A percentile compares a stretch with the other conserved stretches of the same genome.
Conservation (phyloP, 2,113 vertebrate genomes). For the Amblyopsis rosae region DNA sequence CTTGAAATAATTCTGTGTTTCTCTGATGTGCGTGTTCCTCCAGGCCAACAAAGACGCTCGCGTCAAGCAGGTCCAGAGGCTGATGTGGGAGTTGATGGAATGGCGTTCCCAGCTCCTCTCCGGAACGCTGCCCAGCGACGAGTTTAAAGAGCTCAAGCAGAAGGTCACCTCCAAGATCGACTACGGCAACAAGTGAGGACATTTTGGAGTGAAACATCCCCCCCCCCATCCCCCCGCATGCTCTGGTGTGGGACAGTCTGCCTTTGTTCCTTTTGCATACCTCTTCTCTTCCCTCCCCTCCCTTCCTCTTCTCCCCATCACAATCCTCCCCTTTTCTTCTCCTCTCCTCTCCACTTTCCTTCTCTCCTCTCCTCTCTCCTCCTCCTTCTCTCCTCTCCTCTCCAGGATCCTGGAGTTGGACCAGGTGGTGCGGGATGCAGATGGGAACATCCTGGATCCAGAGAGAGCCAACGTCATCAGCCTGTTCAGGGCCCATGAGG, state of each 20-base stretch:
- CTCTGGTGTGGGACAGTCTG: background rate
- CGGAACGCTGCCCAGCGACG: constrained; percentile 92
- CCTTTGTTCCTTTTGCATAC: background rate
- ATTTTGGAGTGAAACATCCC: background rate
- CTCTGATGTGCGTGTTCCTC: background rate
- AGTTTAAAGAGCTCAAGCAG: constrained; percentile 97
- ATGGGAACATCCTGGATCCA: constrained; percentile 94
- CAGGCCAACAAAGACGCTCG: constrained; percentile 83
- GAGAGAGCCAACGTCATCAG: constrained; percentile 93
- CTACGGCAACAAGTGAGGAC: constrained; percentile 92
- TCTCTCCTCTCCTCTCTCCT: background rate
- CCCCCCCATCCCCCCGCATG: background rate
- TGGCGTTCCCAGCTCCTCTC: constrained; percentile 97
- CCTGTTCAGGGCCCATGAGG: constrained; percentile 91
- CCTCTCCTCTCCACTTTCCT: background rate
- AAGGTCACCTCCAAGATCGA: constrained; percentile 98
- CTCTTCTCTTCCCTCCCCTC: constrained; percentile 1
- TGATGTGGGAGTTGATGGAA: constrained; percentile 97
- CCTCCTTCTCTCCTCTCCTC: background rate
- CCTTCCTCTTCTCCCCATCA: constrained; percentile 6
- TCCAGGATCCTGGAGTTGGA: constrained; percentile 91
- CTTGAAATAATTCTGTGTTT: background rate
- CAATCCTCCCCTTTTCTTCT: background rate
- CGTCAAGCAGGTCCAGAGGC: constrained; percentile 86
- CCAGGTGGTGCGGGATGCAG: constrained; percentile 88